phyloP scores from a whole-genome alignment of 2,113 vertebrate species.

The Ahaetulla prasina region DNA sequence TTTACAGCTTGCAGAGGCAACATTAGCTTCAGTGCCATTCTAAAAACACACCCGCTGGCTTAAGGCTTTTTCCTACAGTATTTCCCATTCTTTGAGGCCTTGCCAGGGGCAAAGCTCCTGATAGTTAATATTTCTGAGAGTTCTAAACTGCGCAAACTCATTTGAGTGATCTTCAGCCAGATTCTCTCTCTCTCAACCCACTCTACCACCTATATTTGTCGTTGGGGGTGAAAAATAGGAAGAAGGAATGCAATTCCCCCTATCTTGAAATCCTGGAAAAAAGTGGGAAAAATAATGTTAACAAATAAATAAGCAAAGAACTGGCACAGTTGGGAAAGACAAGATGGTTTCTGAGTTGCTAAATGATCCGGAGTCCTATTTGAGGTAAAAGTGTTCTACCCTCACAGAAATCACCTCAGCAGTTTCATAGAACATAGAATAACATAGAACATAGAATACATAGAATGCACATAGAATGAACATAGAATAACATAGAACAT shows the following conservation, averaged over 20 bases:
- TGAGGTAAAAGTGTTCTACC: neutral
- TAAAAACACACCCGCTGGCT: slow-evolving; percentile 11
- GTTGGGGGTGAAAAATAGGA: neutral
- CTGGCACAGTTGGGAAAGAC: neutral
- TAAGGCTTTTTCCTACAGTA: neutral
- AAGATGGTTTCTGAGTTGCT: neutral
- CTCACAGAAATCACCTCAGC: neutral
- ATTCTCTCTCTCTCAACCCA: neutral
- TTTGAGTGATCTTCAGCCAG: neutral
- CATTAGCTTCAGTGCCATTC: neutral
- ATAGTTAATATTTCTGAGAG: neutral
- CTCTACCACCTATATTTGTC: neutral
- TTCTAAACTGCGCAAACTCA: neutral
- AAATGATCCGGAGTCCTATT: neutral
- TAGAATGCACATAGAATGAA: too few relatives aligned
- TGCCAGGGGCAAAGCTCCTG: neutral
- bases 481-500: too few relatives aligned
- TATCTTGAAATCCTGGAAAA: neutral
- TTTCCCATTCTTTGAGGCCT: neutral
- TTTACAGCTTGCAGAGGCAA: slow-evolving; percentile 27
- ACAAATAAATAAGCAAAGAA: neutral
- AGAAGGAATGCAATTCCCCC: neutral
- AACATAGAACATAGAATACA: too few relatives aligned
- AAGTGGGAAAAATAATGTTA: neutral
- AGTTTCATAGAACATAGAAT: neutral